These are phyloP conservation scores for Himalopsyche kuldschensis DNA, from an alignment of 2,888 invertebrate genomes.

Conservation along the genomic window DNA sequence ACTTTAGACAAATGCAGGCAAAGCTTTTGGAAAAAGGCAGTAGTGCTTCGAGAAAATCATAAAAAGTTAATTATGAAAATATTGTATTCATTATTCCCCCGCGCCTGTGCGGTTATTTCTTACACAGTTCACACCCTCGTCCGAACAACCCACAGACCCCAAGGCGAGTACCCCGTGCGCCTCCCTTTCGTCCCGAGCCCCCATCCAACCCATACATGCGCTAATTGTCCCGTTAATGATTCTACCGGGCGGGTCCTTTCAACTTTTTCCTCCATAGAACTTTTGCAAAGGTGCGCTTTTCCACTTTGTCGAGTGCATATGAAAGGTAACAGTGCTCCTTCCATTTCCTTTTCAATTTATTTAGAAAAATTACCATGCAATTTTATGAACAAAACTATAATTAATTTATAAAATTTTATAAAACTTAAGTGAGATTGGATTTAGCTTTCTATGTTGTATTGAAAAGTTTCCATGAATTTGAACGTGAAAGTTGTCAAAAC, in stretches of 20 bases:
- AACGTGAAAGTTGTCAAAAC: neutral
- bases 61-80: too few relatives aligned
- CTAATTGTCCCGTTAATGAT: constrained; percentile 32
- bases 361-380: neutral
- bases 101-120: neutral
- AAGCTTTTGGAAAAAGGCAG: too few relatives aligned
- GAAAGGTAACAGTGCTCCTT: neutral
- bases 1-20: too few relatives aligned
- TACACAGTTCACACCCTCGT: neutral
- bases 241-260: constrained; percentile 19
- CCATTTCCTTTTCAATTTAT: neutral
- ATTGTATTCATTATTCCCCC: neutral
- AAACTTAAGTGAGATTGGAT: neutral
- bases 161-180: neutral
- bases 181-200: neutral
- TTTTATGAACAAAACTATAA: neutral
- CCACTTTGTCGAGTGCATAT: neutral
- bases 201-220: constrained; percentile 1
- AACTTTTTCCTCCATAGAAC: constrained; percentile 15
- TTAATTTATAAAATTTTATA: neutral
- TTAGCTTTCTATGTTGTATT: neutral
- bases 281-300: neutral
- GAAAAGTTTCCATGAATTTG: neutral
- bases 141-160: neutral
- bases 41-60: too few relatives aligned